phyloP scores from a whole-genome alignment of 2,888 invertebrate species.

The Phyllotreta cruciferae region DNA sequence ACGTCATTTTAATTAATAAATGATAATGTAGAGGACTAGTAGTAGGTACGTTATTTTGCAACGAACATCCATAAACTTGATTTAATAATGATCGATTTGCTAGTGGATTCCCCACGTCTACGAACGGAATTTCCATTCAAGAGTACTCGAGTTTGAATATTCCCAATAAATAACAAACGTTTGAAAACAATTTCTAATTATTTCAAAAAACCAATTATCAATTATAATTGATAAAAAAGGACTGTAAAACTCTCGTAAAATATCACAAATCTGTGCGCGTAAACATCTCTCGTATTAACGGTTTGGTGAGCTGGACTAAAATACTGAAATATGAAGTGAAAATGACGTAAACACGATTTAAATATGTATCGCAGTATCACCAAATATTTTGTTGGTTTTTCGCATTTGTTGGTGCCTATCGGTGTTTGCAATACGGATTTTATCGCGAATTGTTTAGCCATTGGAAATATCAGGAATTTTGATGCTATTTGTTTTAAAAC shows the following conservation, averaged over 20 bases:
- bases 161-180: no score
- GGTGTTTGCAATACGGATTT: slow-evolving; percentile 18
- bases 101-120: neutral
- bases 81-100: slow-evolving; percentile 39
- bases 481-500: neutral
- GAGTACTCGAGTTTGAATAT: no score
- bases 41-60: slow-evolving; percentile 29
- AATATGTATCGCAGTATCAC: slow-evolving; percentile 22
- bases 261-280: no score
- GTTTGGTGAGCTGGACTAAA: no score
- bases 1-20: slow-evolving; percentile 18
- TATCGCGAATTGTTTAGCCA: slow-evolving; percentile 14
- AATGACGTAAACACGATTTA: slow-evolving; percentile 21
- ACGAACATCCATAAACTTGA: slow-evolving; percentile 36
- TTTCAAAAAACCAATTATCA: no score
- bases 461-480: slow-evolving; percentile 11
- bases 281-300: no score
- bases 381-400: slow-evolving; percentile 20
- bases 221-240: no score
- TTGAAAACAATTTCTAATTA: no score
- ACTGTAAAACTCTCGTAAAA: no score
- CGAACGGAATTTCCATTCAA: no score
- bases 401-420: slow-evolving; percentile 23
- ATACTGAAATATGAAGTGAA: slow-evolving; percentile 22
- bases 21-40: slow-evolving; percentile 36